Conservation (phyloP, 64 coral and sea anemone genomes). For the Montipora efflorescens region DNA sequence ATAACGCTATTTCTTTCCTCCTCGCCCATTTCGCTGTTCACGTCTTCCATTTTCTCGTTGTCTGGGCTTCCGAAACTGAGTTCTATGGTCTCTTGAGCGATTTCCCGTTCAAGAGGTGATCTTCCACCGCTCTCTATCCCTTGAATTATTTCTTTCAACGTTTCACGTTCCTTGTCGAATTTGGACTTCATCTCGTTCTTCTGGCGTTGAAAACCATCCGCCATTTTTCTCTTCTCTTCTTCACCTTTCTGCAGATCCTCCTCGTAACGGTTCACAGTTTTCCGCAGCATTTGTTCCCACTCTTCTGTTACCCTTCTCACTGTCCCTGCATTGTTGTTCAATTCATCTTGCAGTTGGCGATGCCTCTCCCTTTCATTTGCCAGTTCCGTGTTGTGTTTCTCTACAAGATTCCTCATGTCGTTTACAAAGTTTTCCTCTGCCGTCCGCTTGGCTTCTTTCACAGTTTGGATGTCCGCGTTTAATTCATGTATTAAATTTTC, state of each 20-base stretch:
- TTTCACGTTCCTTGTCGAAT: slow-evolving; percentile 30
- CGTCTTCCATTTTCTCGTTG: slow-evolving; percentile 10
- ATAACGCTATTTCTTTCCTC: background rate
- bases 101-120: background rate
- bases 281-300: slow-evolving; percentile 76
- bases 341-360: slow-evolving; percentile 54
- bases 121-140: background rate
- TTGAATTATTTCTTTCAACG: background rate
- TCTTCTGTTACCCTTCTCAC: slow-evolving; percentile 73
- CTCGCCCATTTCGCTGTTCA: background rate
- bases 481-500: slow-evolving; percentile 49
- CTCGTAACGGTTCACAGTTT: slow-evolving; percentile 68
- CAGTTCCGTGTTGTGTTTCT: slow-evolving; percentile 9
- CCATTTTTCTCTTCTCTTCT: slow-evolving; percentile 51
- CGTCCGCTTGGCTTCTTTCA: slow-evolving; percentile 53
- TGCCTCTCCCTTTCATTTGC: slow-evolving; percentile 61
- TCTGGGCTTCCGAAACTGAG: background rate
- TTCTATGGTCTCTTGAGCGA: background rate
- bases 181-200: slow-evolving; percentile 30
- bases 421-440: slow-evolving; percentile 37
- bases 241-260: slow-evolving; percentile 63
- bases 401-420: slow-evolving; percentile 57
- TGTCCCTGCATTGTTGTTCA: slow-evolving; percentile 67
- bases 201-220: slow-evolving; percentile 14
- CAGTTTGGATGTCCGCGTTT: slow-evolving; percentile 37